Percentiles rank a stretch among this genome's conserved stretches.
These are phyloP conservation scores for Morpho helenor DNA, from an alignment of 2,888 invertebrate species.

Conservation along the genomic window DNA sequence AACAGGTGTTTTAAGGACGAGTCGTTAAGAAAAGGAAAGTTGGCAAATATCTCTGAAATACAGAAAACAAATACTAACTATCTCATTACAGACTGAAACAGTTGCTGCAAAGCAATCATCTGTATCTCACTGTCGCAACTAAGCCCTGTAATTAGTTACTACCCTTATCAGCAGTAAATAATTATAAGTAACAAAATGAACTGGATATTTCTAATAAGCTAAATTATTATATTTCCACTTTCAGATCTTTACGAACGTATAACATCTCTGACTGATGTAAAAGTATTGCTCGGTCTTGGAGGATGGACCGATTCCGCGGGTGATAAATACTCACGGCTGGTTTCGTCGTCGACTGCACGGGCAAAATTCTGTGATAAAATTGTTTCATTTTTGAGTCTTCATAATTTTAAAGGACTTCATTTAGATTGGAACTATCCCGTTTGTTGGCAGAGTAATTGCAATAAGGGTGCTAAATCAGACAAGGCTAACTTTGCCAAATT, in stretches of 20 bases:
- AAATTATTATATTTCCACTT: background rate
- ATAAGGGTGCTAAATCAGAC: conserved; percentile 88
- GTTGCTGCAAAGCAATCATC: no score
- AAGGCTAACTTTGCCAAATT: conserved; percentile 88
- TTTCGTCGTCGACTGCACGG: conserved; percentile 82
- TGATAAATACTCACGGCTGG: conserved; percentile 90
- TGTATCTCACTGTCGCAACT: no score
- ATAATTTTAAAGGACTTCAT: conserved; percentile 92
- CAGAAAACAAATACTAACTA: no score
- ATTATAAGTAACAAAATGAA: no score
- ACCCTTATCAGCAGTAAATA: no score
- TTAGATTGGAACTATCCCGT: conserved; percentile 97
- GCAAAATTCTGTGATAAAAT: conserved; percentile 84
- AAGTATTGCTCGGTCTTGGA: conserved; percentile 90
- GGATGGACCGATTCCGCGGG: conserved; percentile 97
- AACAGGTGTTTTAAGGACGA: no score
- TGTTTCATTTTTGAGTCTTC: conserved; percentile 84
- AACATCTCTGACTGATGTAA: conserved; percentile 82
- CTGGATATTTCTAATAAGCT: no score
- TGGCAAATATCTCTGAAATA: no score
- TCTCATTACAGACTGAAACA: no score
- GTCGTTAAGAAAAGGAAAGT: no score
- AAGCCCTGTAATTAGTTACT: no score
- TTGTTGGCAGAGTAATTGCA: conserved; percentile 95
- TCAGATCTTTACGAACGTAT: conserved; percentile 89